Base-by-base conservation (phyloP, 2,888 invertebrate species). In the Bombylius discolor region DNA sequence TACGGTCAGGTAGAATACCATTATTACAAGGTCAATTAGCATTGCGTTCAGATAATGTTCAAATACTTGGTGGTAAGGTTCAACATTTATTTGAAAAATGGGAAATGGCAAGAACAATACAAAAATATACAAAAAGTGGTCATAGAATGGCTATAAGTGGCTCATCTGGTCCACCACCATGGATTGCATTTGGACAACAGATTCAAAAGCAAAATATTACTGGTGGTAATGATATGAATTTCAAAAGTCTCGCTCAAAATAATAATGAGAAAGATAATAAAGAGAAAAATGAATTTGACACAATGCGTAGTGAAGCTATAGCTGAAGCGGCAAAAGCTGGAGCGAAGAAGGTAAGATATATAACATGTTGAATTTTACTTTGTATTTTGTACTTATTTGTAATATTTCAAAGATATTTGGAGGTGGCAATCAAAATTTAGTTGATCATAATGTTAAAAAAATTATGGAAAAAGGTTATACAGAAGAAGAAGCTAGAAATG, bases 121-220 rank as follows among this genome's bases (percentile, higher is more conserved):
- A 80, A 5, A 82, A 82, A 66, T 83, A 82, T 66, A 80, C 81
- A 5, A 65, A 66, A 32, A 68, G 67, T 56, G 70, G 68, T 2
- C 64, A 69, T 7, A 65, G 67, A 4, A 57, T 66, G 14, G 34
- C 49, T 46, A 51, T 53, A 23, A 64, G 61, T 8, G 65, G 66
- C 5, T 81, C 79, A 56, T 84, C 87, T 63, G 88, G 87, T 60
- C 91, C 93, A 4, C 90, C 86, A 50, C 93, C 88, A 46, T 95
- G 94, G 91, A 90, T 93, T 64, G 86, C 92, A 44, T 94, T 95
- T 76, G 94, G 94, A 0, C 84, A 87, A 65, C 84, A 82, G 66
- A 79, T 89, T 55, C 77, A 83, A 63, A 78, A 79, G 53, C 68
- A 71, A 42, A 62, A 60, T 46, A 64, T 65, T n/a, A 72, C 79